These are phyloP conservation scores for Danio choprae DNA, from an alignment of 2,797 vertebrate species.

Conservation along the genomic window DNA sequence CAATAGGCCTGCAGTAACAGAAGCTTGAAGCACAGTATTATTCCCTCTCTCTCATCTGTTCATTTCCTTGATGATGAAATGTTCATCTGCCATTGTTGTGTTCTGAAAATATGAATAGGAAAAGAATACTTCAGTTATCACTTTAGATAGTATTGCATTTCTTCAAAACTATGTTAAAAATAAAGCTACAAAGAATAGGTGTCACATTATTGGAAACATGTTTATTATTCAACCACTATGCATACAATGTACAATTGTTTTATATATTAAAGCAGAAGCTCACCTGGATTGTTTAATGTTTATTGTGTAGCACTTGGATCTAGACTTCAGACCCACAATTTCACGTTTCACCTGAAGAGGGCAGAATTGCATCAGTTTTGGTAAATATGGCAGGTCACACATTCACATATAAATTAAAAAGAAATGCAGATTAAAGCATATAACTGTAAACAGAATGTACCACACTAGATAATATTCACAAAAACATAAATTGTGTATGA, in stretches of 20 bases:
- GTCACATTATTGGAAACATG: background rate
- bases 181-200: background rate
- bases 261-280: background rate
- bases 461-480: conserved; percentile 72
- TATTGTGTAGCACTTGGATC: background rate
- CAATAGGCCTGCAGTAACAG: conserved; percentile 72
- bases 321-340: conserved; percentile 17
- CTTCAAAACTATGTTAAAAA: background rate
- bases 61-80: conserved; percentile 68
- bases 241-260: background rate
- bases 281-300: background rate
- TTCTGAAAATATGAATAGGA: conserved; percentile 66
- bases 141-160: background rate
- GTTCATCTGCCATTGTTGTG: conserved; percentile 69
- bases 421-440: conserved; percentile 26
- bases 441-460: conserved; percentile 55
- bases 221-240: background rate
- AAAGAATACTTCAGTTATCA: conserved; percentile 2
- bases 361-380: conserved; percentile 72
- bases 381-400: background rate
- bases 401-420: conserved; percentile 31
- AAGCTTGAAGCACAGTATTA: conserved; percentile 73
- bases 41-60: conserved; percentile 76
- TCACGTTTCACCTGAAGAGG: conserved; percentile 72
- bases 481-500: conserved; percentile 53